A percentile compares a stretch with the other conserved stretches of the same genome.
Evolutionary conservation across 2,888 invertebrate genomes (phyloP).

Genomic region (Andricus curvator): DNA sequence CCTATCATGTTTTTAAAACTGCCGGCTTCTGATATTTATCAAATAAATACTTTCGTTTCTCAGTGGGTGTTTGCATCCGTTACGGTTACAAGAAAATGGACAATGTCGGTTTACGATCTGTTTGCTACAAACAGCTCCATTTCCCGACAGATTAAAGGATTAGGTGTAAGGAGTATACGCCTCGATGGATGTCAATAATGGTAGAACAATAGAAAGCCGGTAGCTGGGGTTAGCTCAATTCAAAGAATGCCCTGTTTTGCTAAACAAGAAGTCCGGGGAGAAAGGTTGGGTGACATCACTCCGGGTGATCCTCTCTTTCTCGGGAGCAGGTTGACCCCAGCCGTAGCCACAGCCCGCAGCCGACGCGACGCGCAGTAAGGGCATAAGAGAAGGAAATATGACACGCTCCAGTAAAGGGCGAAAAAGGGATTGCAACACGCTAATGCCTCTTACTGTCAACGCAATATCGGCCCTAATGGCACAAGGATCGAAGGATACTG

Average conservation of each 20-base stretch:
- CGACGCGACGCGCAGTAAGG: not conserved
- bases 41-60: not conserved
- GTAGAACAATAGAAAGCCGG: constrained; percentile 71
- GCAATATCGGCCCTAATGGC: constrained; percentile 61
- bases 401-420: constrained; percentile 66
- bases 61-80: constrained; percentile 26
- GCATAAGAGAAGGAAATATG: constrained; percentile 25
- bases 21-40: constrained; percentile 6
- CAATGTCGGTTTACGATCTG: constrained; percentile 56
- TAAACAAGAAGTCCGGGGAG: constrained; percentile 57
- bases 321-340: constrained; percentile 27
- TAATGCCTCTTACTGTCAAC: constrained; percentile 71
- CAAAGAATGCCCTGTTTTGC: constrained; percentile 62
- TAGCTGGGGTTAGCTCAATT: constrained; percentile 52
- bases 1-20: constrained; percentile 15
- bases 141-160: constrained; percentile 74
- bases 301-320: constrained; percentile 36
- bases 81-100: constrained; percentile 35
- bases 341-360: not conserved
- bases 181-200: constrained; percentile 69
- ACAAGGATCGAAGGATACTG: constrained; percentile 56
- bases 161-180: constrained; percentile 73
- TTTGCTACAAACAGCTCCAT: constrained; percentile 75
- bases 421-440: constrained; percentile 66
- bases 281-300: constrained; percentile 47